Base-by-base conservation (phyloP, 1,140 invertebrate species). In the Lysiphlebus fabarum region DNA sequence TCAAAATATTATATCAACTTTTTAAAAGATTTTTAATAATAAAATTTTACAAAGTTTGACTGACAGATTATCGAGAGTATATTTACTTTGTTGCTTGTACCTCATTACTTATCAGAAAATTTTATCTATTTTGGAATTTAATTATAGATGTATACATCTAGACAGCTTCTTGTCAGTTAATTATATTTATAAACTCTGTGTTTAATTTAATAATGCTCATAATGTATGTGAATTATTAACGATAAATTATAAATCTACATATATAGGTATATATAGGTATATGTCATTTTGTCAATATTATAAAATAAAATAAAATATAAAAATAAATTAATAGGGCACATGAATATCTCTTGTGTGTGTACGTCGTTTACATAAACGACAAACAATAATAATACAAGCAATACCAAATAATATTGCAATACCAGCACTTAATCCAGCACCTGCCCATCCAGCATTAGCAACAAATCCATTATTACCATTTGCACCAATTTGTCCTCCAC, bases 361-460 rank as follows among this genome's bases (percentile, higher is more conserved):
- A 50, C 77, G 72, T 50, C 76, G 70, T 55, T 75, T 72, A 59
- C 82, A 83, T 40, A 79, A 62, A 12, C 80, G 76, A 61, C 82
- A 83, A 38, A 81, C 67, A 5, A 77, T 64, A 11, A 81, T 59
- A 8, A 83, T 63, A 45, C 78, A 81, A 6, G 68, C 65, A 0
- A 81, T 60, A 5, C 73, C 77, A 4, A 84, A 63, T 1, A 84
- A 61, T 53, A 78, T 57, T 0, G 76, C 77, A 5, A 82, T 65
- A 10, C 71, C 75, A 6, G 74, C 76, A 5, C 78, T 78, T 0
- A 82, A 56, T 8, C 75, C 76, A 11, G 76, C 76, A 0, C 76
- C 76, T 4, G 76, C 71, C 76, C 75, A 78, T 7, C 76, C 76
- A 26, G 74, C 75, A 2, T 73, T 64, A 1, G 73, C 75, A 3